Evolutionary conservation across 92 coral and sea anemone genomes (phyloP).

Genomic region (Pocillopora meandrina): DNA sequence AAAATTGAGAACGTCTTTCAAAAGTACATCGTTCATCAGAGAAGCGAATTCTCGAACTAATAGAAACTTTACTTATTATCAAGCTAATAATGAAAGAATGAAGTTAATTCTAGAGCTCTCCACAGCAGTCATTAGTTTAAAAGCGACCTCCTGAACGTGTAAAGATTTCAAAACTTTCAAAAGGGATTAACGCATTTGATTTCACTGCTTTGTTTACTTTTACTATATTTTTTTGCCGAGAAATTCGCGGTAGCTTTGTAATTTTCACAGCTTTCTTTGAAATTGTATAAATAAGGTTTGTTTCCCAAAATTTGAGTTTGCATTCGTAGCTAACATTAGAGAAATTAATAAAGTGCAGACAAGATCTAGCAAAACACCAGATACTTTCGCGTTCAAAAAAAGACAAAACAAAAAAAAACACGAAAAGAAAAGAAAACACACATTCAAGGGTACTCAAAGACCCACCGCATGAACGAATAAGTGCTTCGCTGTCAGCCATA

Average conservation of each 20-base stretch:
- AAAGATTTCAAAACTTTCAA: background rate
- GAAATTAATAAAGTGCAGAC: background rate
- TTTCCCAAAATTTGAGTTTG: background rate
- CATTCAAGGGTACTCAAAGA: too few relatives aligned
- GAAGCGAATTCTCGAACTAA: background rate
- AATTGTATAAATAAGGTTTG: background rate
- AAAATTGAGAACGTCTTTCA: background rate
- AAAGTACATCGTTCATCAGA: too few relatives aligned
- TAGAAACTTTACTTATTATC: background rate
- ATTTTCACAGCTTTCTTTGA: background rate
- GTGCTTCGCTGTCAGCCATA: too few relatives aligned
- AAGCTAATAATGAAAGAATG: background rate
- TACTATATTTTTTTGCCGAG: background rate
- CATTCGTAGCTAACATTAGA: background rate
- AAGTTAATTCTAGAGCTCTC: background rate
- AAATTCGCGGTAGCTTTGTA: conserved; percentile 5
- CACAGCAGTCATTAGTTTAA: background rate
- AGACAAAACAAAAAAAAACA: too few relatives aligned
- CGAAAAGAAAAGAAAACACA: too few relatives aligned
- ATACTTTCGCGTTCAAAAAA: too few relatives aligned
- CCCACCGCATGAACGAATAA: too few relatives aligned
- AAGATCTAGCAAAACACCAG: too few relatives aligned
- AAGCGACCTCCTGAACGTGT: background rate
- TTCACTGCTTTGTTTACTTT: conserved; percentile 11
- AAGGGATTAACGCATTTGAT: conserved; percentile 8